A percentile compares a stretch with the other conserved stretches of the same genome.
Conservation (phyloP, 2,797 vertebrate genomes). For the Enteromius afrohamiltoni region DNA sequence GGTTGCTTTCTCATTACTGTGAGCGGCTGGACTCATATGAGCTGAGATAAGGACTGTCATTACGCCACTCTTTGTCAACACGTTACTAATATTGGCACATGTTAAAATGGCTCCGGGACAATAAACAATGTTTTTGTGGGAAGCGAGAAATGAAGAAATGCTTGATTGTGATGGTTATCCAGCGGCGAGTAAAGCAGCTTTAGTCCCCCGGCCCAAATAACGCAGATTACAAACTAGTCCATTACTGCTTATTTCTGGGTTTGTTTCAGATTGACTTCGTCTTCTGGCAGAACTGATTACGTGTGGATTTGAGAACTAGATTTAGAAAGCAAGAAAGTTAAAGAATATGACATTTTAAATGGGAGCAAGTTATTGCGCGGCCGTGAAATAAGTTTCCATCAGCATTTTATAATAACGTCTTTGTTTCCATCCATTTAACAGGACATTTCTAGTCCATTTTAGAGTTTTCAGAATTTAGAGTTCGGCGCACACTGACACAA, state of each 20-base stretch:
- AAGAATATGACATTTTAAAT: background rate
- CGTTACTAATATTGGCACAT: slow-evolving; percentile 59
- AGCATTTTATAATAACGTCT: background rate
- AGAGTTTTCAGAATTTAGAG: background rate
- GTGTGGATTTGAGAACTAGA: slow-evolving; percentile 10
- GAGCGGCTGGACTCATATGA: background rate
- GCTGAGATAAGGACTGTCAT: slow-evolving; percentile 34
- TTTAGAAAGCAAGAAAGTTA: background rate
- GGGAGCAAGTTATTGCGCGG: background rate
- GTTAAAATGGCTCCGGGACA: slow-evolving; percentile 29
- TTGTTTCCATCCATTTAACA: slow-evolving; percentile 17
- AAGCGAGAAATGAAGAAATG: slow-evolving; percentile 15
- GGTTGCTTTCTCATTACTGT: background rate
- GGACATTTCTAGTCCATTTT: background rate
- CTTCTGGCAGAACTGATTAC: slow-evolving; percentile 28
- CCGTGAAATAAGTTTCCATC: background rate
- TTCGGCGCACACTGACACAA: background rate
- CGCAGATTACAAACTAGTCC: slow-evolving; percentile 20
- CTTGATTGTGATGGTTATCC: slow-evolving; percentile 35
- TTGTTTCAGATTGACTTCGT: slow-evolving; percentile 18
- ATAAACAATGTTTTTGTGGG: slow-evolving; percentile 30
- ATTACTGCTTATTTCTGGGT: slow-evolving; percentile 34
- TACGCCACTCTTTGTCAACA: slow-evolving; percentile 40
- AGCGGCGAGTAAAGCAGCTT: slow-evolving; percentile 26
- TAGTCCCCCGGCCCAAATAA: slow-evolving; percentile 34